Conservation (phyloP, 2,888 invertebrate genomes). For the Chymomyza amoena region DNA sequence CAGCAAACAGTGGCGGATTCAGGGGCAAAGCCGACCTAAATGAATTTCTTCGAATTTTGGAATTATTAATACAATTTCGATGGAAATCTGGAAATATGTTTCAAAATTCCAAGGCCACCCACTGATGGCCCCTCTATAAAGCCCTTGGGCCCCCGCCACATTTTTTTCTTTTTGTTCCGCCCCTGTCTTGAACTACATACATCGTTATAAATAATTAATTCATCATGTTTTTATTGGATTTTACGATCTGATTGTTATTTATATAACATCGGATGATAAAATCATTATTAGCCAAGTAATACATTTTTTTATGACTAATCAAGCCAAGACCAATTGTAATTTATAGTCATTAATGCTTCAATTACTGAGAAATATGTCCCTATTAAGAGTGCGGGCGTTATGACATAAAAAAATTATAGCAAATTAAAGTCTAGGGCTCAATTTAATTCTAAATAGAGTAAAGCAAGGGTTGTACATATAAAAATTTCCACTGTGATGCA, state of each 20-base stretch:
- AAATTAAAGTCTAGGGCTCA: neutral
- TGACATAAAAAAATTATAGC: neutral
- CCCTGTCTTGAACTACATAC: neutral
- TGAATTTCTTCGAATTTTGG: too few species aligned
- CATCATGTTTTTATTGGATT: neutral
- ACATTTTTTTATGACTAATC: neutral
- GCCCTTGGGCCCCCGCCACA: too few species aligned
- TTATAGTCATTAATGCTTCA: neutral
- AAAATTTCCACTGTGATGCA: neutral
- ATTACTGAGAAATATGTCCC: neutral
- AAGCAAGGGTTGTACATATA: neutral
- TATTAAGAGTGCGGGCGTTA: neutral
- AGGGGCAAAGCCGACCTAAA: too few species aligned
- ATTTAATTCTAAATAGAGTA: neutral
- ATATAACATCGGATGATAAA: neutral
- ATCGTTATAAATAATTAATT: neutral
- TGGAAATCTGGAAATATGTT: too few species aligned
- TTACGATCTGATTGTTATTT: neutral
- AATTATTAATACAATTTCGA: too few species aligned
- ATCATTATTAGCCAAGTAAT: neutral
- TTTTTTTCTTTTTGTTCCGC: too few species aligned
- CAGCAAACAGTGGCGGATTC: too few species aligned
- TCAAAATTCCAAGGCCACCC: too few species aligned
- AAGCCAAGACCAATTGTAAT: constrained; percentile 1
- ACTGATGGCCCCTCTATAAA: too few species aligned